Conservation (phyloP, 2,797 vertebrate species). For the Monodelphis domestica region DNA sequence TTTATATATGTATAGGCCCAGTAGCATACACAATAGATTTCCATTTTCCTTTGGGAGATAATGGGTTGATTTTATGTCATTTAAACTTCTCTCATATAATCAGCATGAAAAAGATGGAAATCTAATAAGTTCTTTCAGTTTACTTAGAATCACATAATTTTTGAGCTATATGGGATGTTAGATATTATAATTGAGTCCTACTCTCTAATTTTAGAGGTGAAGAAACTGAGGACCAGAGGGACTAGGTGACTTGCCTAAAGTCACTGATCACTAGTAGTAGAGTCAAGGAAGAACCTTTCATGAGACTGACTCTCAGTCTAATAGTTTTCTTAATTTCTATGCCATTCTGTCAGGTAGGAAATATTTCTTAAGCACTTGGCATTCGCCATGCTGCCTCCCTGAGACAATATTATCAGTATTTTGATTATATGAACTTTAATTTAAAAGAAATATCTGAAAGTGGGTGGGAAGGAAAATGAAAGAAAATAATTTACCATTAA, state of each 20-base stretch:
- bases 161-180: neutral
- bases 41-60: neutral
- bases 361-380: neutral
- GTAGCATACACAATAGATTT: neutral
- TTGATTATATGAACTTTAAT: slow-evolving; percentile 37
- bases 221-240: neutral
- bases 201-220: neutral
- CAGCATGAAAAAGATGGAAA: neutral
- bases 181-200: neutral
- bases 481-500: slow-evolving; percentile 12
- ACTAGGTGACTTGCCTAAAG: neutral
- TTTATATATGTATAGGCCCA: neutral
- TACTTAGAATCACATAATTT: neutral
- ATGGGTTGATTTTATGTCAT: neutral
- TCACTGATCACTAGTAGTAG: neutral
- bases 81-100: neutral
- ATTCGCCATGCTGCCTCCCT: neutral
- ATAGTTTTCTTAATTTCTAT: neutral
- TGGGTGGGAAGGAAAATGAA: neutral
- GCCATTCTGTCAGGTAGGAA: neutral
- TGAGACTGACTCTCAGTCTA: neutral
- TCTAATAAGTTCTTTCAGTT: neutral
- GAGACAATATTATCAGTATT: slow-evolving; percentile 8
- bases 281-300: neutral
- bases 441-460: slow-evolving; percentile 45